Base-by-base conservation (phyloP, 1,140 invertebrate genomes). In the Aphelinus certus region DNA sequence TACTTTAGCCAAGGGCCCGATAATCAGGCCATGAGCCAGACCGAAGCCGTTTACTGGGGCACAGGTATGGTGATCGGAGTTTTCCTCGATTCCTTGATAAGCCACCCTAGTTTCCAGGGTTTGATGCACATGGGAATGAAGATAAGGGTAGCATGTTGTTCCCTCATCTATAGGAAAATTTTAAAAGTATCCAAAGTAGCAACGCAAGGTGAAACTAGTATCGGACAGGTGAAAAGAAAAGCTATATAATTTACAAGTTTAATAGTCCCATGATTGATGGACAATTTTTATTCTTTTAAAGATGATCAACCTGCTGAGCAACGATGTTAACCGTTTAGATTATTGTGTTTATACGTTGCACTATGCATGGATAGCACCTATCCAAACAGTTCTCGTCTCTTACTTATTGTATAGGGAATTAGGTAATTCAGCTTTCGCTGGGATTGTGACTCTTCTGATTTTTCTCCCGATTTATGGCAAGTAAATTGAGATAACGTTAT, bases 291-390 rank as follows among this genome's bases (percentile, higher is more conserved):
- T 55, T 62, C 5, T 91, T 51, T 96, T 96, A 7, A 93, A 98
- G 88, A 93, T 98, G 83, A 94, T 98, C 26, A 98, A 98, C 86
- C 89, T 98, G 5, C 89, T 98, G 76, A 96, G 95, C 7, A 98
- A 97, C 85, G 96, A 98, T 84, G 92, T 94, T 64, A 92, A 92
- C 71, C 89, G 92, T 45, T 92, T 95, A 80, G 94, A 95, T 81
- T 88, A 90, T 56, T 91, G 90, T 1, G 86, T 93, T 9, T 88
- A 91, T 69, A 92, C 93, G 80, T 82, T 93, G 26, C 93, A 95
- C 84, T 94, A 93, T 81, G 88, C 95, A 76, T 95, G 93, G 93
- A 90, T 95, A 60, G 95, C 94, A 1, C 94, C 96, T 1, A 79
- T 96, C 10, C 94, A 97, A 81, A 93, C 94, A 6, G 87, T 92